Conservation (phyloP, 2,797 vertebrate genomes). For the Argyrosomus regius region DNA sequence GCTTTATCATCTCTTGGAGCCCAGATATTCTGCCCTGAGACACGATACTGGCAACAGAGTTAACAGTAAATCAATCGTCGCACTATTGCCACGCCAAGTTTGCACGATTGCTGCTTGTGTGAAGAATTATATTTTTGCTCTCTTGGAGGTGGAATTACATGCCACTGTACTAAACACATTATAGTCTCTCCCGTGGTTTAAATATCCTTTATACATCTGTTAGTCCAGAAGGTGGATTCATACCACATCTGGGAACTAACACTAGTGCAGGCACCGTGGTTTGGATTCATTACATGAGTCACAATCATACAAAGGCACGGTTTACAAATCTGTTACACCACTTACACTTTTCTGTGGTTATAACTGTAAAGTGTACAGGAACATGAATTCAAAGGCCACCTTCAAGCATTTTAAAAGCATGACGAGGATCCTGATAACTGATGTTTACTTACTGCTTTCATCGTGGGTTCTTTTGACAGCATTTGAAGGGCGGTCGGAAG, state of each 20-base stretch:
- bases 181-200: conserved; percentile 50
- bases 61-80: background rate
- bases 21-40: conserved; percentile 12
- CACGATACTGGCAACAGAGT: background rate
- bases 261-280: conserved; percentile 18
- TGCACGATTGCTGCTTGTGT: conserved; percentile 2
- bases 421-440: background rate
- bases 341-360: background rate
- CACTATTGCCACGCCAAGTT: conserved; percentile 4
- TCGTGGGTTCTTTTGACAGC: background rate
- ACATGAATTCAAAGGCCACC: background rate
- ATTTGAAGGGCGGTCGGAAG: background rate
- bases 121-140: conserved; percentile 37
- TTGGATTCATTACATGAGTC: conserved; percentile 37
- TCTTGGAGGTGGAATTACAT: conserved; percentile 68
- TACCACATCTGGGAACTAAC: conserved; percentile 62
- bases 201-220: conserved; percentile 74
- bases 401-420: conserved; percentile 8
- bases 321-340: conserved; percentile 10
- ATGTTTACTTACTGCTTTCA: background rate
- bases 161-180: conserved; percentile 67
- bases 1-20: conserved; percentile 8
- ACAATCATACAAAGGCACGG: conserved; percentile 24
- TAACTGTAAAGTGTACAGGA: background rate
- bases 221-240: conserved; percentile 71